A percentile compares a stretch with the other conserved stretches of the same genome.
Evolutionary conservation across 2,113 vertebrate species (phyloP).

Genomic region (Taurulus bubalis): DNA sequence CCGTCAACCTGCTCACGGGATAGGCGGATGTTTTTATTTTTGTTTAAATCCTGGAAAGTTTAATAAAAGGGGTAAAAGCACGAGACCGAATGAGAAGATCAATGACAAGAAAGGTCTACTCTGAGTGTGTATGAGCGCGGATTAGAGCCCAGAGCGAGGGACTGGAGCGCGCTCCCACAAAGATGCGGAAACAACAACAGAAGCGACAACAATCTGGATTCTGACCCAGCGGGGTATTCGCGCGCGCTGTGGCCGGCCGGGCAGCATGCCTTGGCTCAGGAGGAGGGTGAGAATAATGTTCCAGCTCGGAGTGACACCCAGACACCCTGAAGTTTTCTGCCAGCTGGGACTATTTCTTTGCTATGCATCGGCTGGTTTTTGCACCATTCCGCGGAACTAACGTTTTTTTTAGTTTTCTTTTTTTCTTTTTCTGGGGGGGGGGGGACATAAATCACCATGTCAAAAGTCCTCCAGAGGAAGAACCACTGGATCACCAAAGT

Average conservation of each 20-base stretch:
- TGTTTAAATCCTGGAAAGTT: constrained; percentile 37
- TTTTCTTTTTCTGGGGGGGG: constrained; percentile 5
- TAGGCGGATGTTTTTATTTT: neutral
- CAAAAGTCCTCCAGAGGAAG: constrained; percentile 91
- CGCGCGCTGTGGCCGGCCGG: neutral
- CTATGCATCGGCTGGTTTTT: constrained; percentile 51
- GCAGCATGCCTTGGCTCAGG: constrained; percentile 49
- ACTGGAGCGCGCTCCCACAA: constrained; percentile 40
- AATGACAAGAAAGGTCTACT: constrained; percentile 27
- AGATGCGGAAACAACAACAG: constrained; percentile 71
- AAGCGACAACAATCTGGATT: constrained; percentile 45
- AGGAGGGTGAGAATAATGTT: constrained; percentile 53
- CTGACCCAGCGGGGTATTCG: constrained; percentile 26
- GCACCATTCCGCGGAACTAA: constrained; percentile 52
- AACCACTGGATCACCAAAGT: constrained; percentile 92
- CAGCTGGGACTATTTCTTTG: constrained; percentile 37
- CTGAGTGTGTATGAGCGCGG: constrained; percentile 35
- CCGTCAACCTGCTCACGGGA: constrained; percentile 56
- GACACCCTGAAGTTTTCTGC: constrained; percentile 67
- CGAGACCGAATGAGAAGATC: constrained; percentile 2
- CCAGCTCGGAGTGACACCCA: constrained; percentile 46
- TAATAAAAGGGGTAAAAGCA: neutral
- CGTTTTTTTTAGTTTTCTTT: neutral
- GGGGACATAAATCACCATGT: constrained; percentile 82
- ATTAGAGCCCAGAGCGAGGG: constrained; percentile 49